These are phyloP conservation scores for Gobio gobio DNA, from an alignment of 2,113 vertebrate species.

Conservation along the genomic window DNA sequence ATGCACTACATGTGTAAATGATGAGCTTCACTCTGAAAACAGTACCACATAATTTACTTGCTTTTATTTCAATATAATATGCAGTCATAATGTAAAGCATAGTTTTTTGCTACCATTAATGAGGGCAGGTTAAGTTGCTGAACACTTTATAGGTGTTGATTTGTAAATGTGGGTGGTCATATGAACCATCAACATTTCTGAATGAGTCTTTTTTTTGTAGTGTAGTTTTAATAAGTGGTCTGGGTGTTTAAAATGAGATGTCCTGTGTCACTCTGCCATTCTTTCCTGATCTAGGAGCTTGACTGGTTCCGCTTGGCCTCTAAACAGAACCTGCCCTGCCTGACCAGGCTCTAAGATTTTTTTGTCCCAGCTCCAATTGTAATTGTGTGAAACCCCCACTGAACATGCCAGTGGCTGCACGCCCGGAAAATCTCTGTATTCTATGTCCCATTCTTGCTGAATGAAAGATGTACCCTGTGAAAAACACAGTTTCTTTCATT, in stretches of 20 bases:
- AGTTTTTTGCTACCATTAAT: too few relatives aligned
- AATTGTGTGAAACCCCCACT: conserved; percentile 42
- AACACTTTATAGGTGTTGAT: not conserved
- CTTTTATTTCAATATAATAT: too few relatives aligned
- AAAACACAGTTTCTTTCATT: conserved; percentile 24
- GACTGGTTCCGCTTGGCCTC: conserved; percentile 30
- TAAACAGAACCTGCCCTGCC: conserved; percentile 6
- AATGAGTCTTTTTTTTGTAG: not conserved
- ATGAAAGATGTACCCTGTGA: conserved; percentile 10
- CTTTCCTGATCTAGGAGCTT: conserved; percentile 48
- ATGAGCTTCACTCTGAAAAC: too few relatives aligned
- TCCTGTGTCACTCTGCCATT: conserved; percentile 43
- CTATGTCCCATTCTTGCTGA: conserved; percentile 15
- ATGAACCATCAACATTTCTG: not conserved
- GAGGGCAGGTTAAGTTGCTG: not conserved
- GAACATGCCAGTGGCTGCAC: conserved; percentile 40
- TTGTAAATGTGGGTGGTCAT: not conserved
- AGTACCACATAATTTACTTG: too few relatives aligned
- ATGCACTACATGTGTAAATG: too few relatives aligned
- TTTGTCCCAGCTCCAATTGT: conserved; percentile 9
- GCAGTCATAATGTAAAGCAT: too few relatives aligned
- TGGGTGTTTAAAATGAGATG: not conserved
- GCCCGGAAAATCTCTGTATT: conserved; percentile 46
- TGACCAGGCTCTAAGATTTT: not conserved
- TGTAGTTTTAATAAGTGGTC: conserved; percentile 34